A percentile compares a stretch with the other conserved stretches of the same genome.
These are phyloP conservation scores for Diabrotica virgifera DNA, from an alignment of 1,140 invertebrate genomes.

Conservation along the genomic window DNA sequence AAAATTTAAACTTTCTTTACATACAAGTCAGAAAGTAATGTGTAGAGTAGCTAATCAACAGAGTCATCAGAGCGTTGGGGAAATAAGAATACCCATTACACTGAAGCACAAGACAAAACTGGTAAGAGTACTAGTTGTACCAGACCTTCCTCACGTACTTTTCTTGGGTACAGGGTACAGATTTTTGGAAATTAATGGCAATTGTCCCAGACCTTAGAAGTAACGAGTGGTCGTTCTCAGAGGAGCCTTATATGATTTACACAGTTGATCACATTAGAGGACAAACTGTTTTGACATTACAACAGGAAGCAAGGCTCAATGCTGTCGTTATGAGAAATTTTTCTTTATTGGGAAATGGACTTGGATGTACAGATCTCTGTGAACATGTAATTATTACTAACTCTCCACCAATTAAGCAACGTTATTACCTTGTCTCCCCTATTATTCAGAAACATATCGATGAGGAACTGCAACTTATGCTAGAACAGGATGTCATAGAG, in stretches of 20 bases:
- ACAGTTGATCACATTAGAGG: neutral
- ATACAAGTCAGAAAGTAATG: neutral
- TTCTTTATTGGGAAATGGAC: constrained; percentile 9
- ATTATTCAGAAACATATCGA: constrained; percentile 30
- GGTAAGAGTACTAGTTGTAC: too few species aligned
- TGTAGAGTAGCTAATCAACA: constrained; percentile 6
- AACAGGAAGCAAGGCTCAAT: constrained; percentile 6
- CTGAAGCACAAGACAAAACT: too few species aligned
- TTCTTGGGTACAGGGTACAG: too few species aligned
- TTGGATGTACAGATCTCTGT: constrained; percentile 32
- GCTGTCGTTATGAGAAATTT: constrained; percentile 4
- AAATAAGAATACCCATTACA: too few species aligned
- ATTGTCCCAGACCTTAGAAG: constrained; percentile 12
- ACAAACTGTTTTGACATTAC: constrained; percentile 9
- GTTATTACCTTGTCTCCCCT: constrained; percentile 35
- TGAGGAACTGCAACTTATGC: constrained; percentile 30
- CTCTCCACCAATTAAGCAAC: constrained; percentile 34
- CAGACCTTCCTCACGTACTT: too few species aligned
- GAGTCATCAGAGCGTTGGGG: neutral
- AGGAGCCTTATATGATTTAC: neutral
- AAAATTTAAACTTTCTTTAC: neutral
- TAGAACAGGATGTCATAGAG: too few species aligned
- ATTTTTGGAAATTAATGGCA: too few species aligned
- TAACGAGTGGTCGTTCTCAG: constrained; percentile 16
- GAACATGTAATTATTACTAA: constrained; percentile 38